Evolutionary conservation across 2,797 vertebrate species (phyloP), one percentile per base, ranked within the genome.

Genomic region (Artibeus jamaicensis): DNA sequence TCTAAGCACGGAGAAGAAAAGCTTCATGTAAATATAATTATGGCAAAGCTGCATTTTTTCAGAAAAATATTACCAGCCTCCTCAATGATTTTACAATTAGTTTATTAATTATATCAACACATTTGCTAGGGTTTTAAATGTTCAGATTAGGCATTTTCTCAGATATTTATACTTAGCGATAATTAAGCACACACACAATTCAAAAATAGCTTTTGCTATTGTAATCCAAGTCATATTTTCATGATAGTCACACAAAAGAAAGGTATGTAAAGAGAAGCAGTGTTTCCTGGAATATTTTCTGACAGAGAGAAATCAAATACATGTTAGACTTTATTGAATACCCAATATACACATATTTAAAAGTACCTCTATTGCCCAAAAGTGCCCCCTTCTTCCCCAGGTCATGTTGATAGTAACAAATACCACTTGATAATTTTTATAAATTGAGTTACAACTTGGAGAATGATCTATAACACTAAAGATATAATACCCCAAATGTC

Each of bases 31-130:
- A 70, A 76, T 74, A 70, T 5, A 79, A 81, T 55, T 67, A 42
- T 21, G 14, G n/a, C 37, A 67, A 89, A 86, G 19, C 22, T 85
- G 18, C 4, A 26, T 48, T 94, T 95, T 93, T 44, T 26, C 3
- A 44, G 55, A 78, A 81, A 96, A 92, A 89, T 19, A 39, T 42
- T 16, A 79, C 22, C 70, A 86, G 21, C 14, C 11, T 65, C 24
- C 50, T 68, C 29, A 55, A 39, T 77, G 39, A 68, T 65, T 89
- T 88, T 89, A 76, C 83, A 93, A 85, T 85, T 70, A 91, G 37
- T 96, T 97, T 97, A 93, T 96, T 95, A 91, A 89, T 37, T 79
- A 16, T 53, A 86, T 82, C 42, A 85, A 91, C 24, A 79, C 55
- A 86, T 79, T 89, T 96, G 59, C 32, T 24, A 65, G 24, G 34